Base-by-base conservation (phyloP, 2,113 vertebrate species). In the Chunga burmeisteri region DNA sequence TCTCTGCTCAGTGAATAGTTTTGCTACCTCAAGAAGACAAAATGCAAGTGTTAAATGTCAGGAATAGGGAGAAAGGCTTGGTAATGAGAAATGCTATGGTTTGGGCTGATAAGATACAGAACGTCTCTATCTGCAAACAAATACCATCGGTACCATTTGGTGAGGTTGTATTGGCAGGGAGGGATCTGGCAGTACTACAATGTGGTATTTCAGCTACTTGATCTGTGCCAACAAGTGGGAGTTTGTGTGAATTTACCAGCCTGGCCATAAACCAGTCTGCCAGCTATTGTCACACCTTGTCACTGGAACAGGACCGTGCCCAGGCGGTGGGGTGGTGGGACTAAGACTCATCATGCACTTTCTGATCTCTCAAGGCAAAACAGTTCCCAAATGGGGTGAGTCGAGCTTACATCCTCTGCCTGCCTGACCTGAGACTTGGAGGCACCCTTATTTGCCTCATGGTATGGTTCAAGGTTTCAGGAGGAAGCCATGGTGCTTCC, bases 341-440 rank as follows among this genome's bases (percentile, higher is more conserved):
- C 49, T 74, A 50, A 86, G 36, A 16, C 13, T 70, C 16, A 11
- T 9, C 2, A 2, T 22, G 23, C 1, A 1, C 12, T 86, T 9
- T 2, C 47, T 44, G 42, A 67, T 50, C 32, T 75, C 13, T 63
- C 16, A 29, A 62, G 55, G 18, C 13, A 66, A 56, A 88, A 44
- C 0, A 0, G 21, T 21, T 86, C 55, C 63, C 22, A 25, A 5
- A 23, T 19, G 20, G 7, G 3, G 20, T 63, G 17, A 55, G 17
- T 27, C 0, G 1, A 89, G 26, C 27, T 66, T 56, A 22, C 47
- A 11, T 62, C 20, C 29, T 47, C 29, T 74, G 17, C 44, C 70
- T 59, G n/a, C 42, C 47, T 75, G 29, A 40, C 34, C 49, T 44
- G 70, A 72, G 47, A 25, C 3, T 62, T 55, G 50, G 34, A 44